Conservation (phyloP, 2,797 vertebrate genomes). For the Erpetoichthys calabaricus region DNA sequence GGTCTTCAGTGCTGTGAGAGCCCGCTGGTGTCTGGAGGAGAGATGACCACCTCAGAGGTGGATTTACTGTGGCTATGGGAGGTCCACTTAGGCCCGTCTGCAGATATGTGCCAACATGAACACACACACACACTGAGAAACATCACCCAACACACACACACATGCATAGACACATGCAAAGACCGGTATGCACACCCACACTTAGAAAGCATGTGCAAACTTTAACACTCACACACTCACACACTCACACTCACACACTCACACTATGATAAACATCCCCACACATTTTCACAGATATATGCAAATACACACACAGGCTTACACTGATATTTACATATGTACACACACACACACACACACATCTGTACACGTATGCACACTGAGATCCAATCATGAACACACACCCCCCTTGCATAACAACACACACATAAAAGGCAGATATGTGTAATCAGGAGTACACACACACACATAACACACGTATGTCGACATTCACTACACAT, state of each 20-base stretch:
- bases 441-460: constrained; percentile 3
- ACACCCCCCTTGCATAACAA: constrained; percentile 19
- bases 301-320: constrained; percentile 1
- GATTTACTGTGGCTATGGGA: no score
- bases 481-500: no score
- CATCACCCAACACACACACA: background rate
- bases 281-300: constrained; percentile 5
- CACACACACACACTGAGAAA: no score
- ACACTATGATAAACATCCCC: background rate
- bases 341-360: constrained; percentile 4
- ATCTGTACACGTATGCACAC: constrained; percentile 6
- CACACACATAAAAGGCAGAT: constrained; percentile 13
- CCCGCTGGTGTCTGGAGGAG: no score
- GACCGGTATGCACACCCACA: background rate
- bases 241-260: constrained; percentile 5
- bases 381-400: constrained; percentile 7
- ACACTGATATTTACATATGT: constrained; percentile 4
- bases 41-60: no score
- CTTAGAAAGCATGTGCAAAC: background rate
- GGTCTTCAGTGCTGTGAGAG: no score
- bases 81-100: no score
- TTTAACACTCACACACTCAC: background rate
- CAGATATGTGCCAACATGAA: no score
- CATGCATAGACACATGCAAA: background rate
- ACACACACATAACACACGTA: background rate